A percentile compares a stretch with the other conserved stretches of the same genome.
These are phyloP conservation scores for Aporophyla nigra DNA, from an alignment of 2,888 invertebrate genomes.

Conservation along the genomic window DNA sequence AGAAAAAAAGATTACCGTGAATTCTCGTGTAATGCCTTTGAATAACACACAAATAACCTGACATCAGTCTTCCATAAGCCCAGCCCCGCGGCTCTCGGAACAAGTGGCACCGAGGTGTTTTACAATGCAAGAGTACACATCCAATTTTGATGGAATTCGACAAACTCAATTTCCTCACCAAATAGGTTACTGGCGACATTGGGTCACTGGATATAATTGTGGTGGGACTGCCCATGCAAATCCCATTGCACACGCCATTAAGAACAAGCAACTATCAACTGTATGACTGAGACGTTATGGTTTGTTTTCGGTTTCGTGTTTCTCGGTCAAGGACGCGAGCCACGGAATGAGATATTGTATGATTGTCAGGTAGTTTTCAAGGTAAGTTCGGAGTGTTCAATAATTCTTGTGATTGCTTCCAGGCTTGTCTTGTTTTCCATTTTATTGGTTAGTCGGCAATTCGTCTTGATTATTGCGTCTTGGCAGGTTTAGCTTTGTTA, in stretches of 20 bases:
- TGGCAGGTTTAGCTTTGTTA: neutral
- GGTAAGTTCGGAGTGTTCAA: constrained; percentile 20
- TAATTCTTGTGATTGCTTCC: constrained; percentile 17
- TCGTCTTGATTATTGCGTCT: neutral
- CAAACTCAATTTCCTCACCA: constrained; percentile 88
- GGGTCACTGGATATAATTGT: constrained; percentile 86
- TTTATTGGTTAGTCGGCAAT: neutral
- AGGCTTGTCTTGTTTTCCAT: neutral
- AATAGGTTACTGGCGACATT: constrained; percentile 86
- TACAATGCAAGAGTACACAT: constrained; percentile 87
- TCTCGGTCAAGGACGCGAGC: constrained; percentile 64
- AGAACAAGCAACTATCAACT: constrained; percentile 56
- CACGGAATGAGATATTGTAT: constrained; percentile 32
- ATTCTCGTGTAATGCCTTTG: no score
- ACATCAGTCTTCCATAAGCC: constrained; percentile 30
- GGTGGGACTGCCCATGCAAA: constrained; percentile 81
- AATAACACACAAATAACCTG: constrained; percentile 11
- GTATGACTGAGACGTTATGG: constrained; percentile 53
- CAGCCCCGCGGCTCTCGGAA: neutral
- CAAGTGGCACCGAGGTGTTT: constrained; percentile 66
- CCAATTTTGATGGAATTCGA: constrained; percentile 89
- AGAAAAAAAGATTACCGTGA: no score
- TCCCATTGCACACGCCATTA: constrained; percentile 72
- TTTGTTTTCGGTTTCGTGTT: constrained; percentile 39
- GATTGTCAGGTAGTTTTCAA: constrained; percentile 40